These are phyloP conservation scores for Coracias cyanogaster DNA, from an alignment of 2,797 vertebrate species.

Conservation along the genomic window DNA sequence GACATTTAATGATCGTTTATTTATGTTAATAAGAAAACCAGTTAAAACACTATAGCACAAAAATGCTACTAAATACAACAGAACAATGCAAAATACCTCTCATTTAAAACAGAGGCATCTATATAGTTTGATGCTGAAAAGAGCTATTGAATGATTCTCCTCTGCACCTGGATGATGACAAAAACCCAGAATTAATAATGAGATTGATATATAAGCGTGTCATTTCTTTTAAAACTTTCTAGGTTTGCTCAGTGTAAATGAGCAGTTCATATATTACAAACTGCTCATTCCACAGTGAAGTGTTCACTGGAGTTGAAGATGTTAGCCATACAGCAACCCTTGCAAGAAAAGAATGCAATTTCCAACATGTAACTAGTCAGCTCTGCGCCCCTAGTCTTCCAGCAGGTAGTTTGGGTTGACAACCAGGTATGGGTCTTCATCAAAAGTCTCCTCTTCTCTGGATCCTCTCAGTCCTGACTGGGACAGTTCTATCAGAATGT, in stretches of 20 bases:
- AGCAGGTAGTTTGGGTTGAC: slow-evolving; percentile 97
- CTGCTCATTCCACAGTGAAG: not conserved
- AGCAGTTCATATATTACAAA: not conserved
- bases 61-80: not conserved
- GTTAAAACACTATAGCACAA: not conserved
- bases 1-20: slow-evolving; percentile 27
- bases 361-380: not conserved
- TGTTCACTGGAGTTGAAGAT: not conserved
- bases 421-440: slow-evolving; percentile 90
- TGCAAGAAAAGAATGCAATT: not conserved
- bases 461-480: slow-evolving; percentile 89
- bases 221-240: not conserved
- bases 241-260: not conserved
- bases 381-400: slow-evolving; percentile 84
- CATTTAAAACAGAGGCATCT: slow-evolving; percentile 12
- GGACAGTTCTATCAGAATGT: slow-evolving; percentile 94
- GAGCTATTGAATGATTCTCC: not conserved
- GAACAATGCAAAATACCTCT: not conserved
- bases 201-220: not conserved
- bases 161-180: not conserved
- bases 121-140: not conserved
- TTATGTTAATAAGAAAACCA: slow-evolving; percentile 32
- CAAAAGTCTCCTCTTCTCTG: slow-evolving; percentile 75
- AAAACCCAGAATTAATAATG: not conserved
- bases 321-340: not conserved